Percentiles rank a stretch among this genome's conserved stretches.
Conservation (phyloP, 1,140 invertebrate genomes). For the Listronotus bonariensis region DNA sequence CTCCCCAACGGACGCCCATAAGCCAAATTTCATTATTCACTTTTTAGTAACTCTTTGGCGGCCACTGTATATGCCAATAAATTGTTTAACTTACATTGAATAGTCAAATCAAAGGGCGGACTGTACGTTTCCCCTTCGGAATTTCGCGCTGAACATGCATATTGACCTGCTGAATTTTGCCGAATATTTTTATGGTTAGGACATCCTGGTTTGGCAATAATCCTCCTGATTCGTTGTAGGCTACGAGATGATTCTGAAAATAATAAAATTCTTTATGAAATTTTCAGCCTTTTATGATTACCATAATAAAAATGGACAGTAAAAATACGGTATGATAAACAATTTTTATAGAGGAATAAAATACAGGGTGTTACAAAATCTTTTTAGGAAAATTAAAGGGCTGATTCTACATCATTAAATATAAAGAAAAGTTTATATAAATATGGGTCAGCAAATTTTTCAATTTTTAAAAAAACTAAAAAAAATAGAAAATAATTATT, state of each 20-base stretch:
- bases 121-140: slow-evolving; percentile 70
- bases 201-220: slow-evolving; percentile 61
- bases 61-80: no score
- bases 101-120: slow-evolving; percentile 63
- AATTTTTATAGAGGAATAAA: no score
- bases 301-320: background rate
- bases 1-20: no score
- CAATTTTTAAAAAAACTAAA: no score
- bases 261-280: slow-evolving; percentile 15
- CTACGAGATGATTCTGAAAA: slow-evolving; percentile 59
- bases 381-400: no score
- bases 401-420: no score
- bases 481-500: no score
- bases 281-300: background rate
- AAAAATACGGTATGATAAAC: background rate
- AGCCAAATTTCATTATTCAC: no score
- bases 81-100: slow-evolving; percentile 66
- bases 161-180: slow-evolving; percentile 59
- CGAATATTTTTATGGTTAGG: slow-evolving; percentile 57
- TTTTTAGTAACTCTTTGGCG: no score
- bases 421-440: no score
- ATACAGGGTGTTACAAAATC: no score
- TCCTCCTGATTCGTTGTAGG: slow-evolving; percentile 61
- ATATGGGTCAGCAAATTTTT: no score
- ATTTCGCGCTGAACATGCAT: slow-evolving; percentile 71